phyloP scores from a whole-genome alignment of 2,888 invertebrate species.

The Sericinus montela region DNA sequence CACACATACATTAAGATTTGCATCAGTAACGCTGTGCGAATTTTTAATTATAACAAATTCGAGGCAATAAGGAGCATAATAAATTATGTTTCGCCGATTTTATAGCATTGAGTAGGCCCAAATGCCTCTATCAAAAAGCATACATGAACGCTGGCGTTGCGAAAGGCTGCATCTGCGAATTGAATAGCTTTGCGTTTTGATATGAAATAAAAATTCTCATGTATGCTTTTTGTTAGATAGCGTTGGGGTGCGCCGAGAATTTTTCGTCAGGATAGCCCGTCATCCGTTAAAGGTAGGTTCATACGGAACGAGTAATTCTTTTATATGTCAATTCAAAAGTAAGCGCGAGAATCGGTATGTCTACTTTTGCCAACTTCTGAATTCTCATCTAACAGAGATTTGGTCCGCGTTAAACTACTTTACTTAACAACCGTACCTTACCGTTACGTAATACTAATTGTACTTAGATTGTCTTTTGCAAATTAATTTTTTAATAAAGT shows the following conservation, averaged over 20 bases:
- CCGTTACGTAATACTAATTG: no score
- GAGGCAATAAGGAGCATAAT: neutral
- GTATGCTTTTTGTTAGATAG: constrained; percentile 68
- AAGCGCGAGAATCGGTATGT: no score
- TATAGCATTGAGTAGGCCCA: constrained; percentile 5
- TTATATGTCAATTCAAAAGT: neutral
- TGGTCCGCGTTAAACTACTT: no score
- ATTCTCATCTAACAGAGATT: no score
- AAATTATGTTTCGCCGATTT: neutral
- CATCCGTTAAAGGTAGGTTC: constrained; percentile 11
- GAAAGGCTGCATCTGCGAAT: constrained; percentile 58
- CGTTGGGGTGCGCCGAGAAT: constrained; percentile 27
- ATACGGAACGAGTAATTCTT: neutral
- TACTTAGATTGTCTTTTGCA: no score
- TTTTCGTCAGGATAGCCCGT: constrained; percentile 3
- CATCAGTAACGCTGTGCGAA: constrained; percentile 6
- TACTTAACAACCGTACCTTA: no score
- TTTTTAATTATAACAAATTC: neutral
- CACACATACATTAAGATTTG: no score
- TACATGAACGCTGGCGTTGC: constrained; percentile 46
- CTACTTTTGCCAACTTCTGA: no score
- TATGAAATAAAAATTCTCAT: constrained; percentile 42
- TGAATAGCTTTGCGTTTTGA: constrained; percentile 57
- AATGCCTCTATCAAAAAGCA: constrained; percentile 54
- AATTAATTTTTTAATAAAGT: no score